Evolutionary conservation across 2,797 vertebrate species (phyloP).

Genomic region (Antrozous pallidus): DNA sequence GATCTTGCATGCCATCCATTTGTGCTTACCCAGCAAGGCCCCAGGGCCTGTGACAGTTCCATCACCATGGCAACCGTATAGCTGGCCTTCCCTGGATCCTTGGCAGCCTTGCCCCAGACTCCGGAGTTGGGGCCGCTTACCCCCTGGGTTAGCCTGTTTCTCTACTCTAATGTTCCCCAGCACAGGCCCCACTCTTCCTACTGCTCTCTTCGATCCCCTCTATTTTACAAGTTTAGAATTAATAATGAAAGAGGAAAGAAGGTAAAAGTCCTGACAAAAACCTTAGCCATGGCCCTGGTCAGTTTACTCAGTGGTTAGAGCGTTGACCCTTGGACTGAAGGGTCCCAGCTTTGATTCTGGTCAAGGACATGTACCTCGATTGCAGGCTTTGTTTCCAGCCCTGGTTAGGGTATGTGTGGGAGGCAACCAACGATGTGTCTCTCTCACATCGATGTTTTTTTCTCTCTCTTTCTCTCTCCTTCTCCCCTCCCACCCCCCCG

Average conservation of each 20-base stretch:
- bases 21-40: slow-evolving; percentile 70
- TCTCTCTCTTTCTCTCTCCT: too few species aligned
- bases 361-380: too few species aligned
- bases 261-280: neutral
- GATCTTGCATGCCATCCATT: slow-evolving; percentile 58
- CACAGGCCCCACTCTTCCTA: neutral
- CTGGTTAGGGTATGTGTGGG: too few species aligned
- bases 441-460: too few species aligned
- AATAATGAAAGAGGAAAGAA: neutral
- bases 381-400: too few species aligned
- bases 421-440: too few species aligned
- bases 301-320: too few species aligned
- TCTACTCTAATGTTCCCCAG: neutral
- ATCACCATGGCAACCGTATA: slow-evolving; percentile 53
- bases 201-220: neutral
- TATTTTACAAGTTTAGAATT: neutral
- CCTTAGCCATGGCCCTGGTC: neutral
- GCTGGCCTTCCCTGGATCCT: slow-evolving; percentile 14
- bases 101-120: neutral
- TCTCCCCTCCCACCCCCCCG: too few species aligned
- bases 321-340: too few species aligned
- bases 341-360: too few species aligned
- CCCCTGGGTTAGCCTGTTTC: slow-evolving; percentile 18
- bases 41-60: slow-evolving; percentile 44
- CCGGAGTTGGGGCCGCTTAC: neutral